Percentiles rank a stretch among this genome's conserved stretches.
Conservation (phyloP, 2,113 vertebrate species). For the Oncorhynchus mykiss region DNA sequence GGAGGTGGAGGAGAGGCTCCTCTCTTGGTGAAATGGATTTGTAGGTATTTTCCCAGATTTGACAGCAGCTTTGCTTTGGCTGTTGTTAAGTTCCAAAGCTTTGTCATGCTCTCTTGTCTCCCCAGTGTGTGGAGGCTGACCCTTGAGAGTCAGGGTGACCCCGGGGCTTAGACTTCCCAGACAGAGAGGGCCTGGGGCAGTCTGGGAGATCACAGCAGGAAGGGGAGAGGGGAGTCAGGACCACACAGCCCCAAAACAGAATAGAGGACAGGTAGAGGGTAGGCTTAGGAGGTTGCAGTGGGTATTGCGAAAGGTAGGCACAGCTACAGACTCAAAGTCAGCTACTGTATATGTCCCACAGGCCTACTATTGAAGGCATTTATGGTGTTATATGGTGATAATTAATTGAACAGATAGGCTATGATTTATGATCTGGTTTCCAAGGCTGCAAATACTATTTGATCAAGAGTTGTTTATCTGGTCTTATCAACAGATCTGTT, state of each 20-base stretch:
- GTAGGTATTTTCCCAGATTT: slow-evolving; percentile 41
- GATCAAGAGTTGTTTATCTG: no score
- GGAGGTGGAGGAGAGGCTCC: neutral
- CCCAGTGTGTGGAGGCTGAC: neutral
- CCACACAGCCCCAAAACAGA: slow-evolving; percentile 6
- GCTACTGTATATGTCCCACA: no score
- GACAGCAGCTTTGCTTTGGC: slow-evolving; percentile 15
- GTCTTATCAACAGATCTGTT: no score
- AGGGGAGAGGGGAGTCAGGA: neutral
- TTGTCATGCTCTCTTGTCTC: neutral
- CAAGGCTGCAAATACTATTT: no score
- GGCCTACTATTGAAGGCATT: no score
- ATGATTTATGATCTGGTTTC: no score
- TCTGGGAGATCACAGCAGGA: neutral
- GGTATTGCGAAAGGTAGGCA: neutral
- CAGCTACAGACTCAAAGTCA: no score
- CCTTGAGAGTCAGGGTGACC: neutral
- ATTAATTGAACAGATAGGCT: no score
- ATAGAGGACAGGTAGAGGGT: slow-evolving; percentile 14
- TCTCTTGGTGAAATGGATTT: slow-evolving; percentile 13
- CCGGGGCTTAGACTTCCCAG: slow-evolving; percentile 6
- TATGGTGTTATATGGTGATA: no score
- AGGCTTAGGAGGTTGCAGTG: neutral
- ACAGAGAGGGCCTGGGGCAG: neutral
- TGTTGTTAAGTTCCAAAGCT: slow-evolving; percentile 13